phyloP scores from a whole-genome alignment of 2,113 vertebrate genomes.

The Formicarius rufipectus region DNA sequence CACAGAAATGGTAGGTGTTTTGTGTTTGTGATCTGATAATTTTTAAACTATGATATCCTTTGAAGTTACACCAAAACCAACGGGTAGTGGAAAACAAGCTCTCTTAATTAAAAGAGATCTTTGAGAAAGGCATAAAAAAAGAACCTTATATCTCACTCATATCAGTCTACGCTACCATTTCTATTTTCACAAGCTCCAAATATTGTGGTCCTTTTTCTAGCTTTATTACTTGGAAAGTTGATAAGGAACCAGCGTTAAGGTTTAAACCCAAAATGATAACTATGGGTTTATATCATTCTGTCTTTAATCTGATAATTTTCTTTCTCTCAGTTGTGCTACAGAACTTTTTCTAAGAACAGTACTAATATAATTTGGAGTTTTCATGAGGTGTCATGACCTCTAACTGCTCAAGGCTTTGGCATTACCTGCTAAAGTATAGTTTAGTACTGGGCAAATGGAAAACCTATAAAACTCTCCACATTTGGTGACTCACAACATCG shows the following conservation, averaged over 20 bases:
- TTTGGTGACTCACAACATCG: background rate
- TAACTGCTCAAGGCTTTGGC: background rate
- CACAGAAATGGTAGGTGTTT: background rate
- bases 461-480: background rate
- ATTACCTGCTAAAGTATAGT: background rate
- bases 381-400: background rate
- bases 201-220: background rate
- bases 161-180: background rate
- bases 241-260: constrained; percentile 10
- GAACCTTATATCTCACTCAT: background rate
- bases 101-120: background rate
- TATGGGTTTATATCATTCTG: background rate
- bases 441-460: background rate
- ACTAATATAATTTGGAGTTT: background rate
- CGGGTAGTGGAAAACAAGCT: background rate
- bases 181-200: background rate
- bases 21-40: background rate
- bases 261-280: background rate
- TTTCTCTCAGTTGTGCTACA: background rate
- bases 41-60: background rate
- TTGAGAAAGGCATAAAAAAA: background rate
- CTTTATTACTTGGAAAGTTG: background rate
- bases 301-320: background rate
- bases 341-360: background rate
- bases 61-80: background rate